These are phyloP conservation scores for Chymomyza fuscimana DNA, from an alignment of 2,888 invertebrate genomes.

Conservation along the genomic window DNA sequence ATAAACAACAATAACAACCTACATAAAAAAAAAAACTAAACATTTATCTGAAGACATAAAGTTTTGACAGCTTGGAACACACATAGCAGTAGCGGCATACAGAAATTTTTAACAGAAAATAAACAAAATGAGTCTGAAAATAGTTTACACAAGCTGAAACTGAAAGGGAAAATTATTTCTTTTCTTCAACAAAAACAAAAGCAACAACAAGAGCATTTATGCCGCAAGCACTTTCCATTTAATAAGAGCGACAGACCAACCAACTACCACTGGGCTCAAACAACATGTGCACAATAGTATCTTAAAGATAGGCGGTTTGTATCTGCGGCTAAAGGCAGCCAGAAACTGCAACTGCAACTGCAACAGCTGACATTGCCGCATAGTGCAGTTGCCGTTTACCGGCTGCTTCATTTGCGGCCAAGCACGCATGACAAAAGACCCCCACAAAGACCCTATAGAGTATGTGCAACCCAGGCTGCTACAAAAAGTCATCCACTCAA, in stretches of 20 bases:
- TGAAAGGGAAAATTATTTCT: not conserved
- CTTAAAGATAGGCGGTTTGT: slow-evolving; percentile 14
- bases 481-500: slow-evolving; percentile 46
- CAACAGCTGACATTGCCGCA: slow-evolving; percentile 61
- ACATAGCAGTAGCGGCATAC: slow-evolving; percentile 18
- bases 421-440: slow-evolving; percentile 72
- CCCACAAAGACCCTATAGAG: slow-evolving; percentile 32
- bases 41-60: slow-evolving; percentile 38
- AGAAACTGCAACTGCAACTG: slow-evolving; percentile 49
- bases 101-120: not conserved
- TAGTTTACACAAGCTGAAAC: not conserved
- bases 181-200: slow-evolving; percentile 32
- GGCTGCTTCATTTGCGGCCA: slow-evolving; percentile 74
- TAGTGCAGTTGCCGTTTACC: slow-evolving; percentile 13
- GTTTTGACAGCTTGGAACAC: slow-evolving; percentile 26
- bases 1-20: not conserved
- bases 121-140: not conserved
- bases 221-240: slow-evolving; percentile 66
- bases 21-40: slow-evolving; percentile 13
- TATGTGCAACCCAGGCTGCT: not conserved
- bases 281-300: slow-evolving; percentile 15
- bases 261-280: slow-evolving; percentile 2
- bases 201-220: slow-evolving; percentile 12
- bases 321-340: not conserved
- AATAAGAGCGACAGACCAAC: slow-evolving; percentile 37